Base-by-base conservation (phyloP, 2,113 vertebrate species). In the Spheniscus mendiculus region DNA sequence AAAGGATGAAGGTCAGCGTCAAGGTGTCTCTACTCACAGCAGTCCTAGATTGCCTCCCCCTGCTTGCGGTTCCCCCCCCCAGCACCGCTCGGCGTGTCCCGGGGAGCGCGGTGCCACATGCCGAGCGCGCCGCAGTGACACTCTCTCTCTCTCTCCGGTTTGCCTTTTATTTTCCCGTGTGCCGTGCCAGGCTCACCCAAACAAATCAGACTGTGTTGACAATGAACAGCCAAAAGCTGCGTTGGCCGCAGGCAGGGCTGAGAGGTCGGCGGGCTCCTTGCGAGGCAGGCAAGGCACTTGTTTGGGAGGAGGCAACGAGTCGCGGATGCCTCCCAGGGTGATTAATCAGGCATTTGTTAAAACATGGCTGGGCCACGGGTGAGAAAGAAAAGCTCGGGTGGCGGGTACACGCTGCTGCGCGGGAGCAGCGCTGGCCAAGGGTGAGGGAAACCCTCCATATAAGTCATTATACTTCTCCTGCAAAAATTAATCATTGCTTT, bases 101-200 rank as follows among this genome's bases (percentile, higher is more conserved):
- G 2, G 50, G 44, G 23, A 38, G 6, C 0, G 0, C 2, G 15
- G 47, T 52, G 62, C 77, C 76, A 27, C 5, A 0, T 16, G 63
- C 72, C 17, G 3, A 53, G 62, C 14, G 15, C 8, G 9, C 53
- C 9, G 17, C 10, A 3, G 30, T 10, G 50, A 3, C 34, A 0
- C 42, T 42, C 42, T 27, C 12, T 0, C 14, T 25, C 38, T 32
- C 30, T 25, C 42, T 22, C 42, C 10, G 6, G 10, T 79, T 56
- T 38, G 62, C 32, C 71, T 70, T 89, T 89, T n/a, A 9, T 38
- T 80, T 42, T 45, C 83, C 23, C 6, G 38, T 0, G 0, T 27
- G 44, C 11, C 0, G 0, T 47, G 52, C 85, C 85, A 80, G 40
- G 38, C 56, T 87, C 47, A n/a, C 72, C 80, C 76, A 53, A 52